These are phyloP conservation scores for Encarsia formosa DNA, from an alignment of 2,888 invertebrate genomes.

Conservation along the genomic window DNA sequence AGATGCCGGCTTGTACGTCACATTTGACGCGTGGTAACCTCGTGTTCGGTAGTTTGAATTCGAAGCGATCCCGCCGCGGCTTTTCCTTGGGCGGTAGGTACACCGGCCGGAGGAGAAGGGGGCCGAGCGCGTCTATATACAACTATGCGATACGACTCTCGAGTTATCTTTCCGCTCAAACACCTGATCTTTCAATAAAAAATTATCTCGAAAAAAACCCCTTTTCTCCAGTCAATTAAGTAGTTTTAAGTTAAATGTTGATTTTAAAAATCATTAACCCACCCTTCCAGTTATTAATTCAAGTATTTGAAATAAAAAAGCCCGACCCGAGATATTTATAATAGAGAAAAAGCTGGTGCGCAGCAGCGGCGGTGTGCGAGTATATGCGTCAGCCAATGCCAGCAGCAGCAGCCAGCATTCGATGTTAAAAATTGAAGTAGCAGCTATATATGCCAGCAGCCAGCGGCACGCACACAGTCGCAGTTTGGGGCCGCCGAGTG, in stretches of 20 bases:
- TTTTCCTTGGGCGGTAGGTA: slow-evolving; percentile 44
- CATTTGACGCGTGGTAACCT: slow-evolving; percentile 52
- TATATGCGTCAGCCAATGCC: background rate
- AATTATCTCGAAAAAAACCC: no score
- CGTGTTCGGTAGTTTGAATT: slow-evolving; percentile 51
- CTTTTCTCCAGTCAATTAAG: no score
- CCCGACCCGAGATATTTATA: background rate
- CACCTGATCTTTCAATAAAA: no score
- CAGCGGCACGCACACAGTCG: no score
- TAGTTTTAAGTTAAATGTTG: no score
- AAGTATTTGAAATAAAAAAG: no score
- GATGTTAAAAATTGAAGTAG: slow-evolving; percentile 7
- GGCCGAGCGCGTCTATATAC: background rate
- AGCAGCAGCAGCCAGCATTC: no score
- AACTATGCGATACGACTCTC: no score
- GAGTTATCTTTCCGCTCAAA: no score
- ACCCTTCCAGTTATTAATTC: no score
- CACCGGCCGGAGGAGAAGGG: slow-evolving; percentile 29
- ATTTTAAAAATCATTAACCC: no score
- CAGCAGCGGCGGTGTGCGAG: background rate
- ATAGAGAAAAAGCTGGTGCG: slow-evolving; percentile 5
- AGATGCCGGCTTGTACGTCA: no score
- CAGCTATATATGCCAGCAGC: background rate
- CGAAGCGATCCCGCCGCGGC: slow-evolving; percentile 52
- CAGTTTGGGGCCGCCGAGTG: background rate